phyloP scores from a whole-genome alignment of 2,888 invertebrate genomes.

The Hydrotaea cyrtoneurina region DNA sequence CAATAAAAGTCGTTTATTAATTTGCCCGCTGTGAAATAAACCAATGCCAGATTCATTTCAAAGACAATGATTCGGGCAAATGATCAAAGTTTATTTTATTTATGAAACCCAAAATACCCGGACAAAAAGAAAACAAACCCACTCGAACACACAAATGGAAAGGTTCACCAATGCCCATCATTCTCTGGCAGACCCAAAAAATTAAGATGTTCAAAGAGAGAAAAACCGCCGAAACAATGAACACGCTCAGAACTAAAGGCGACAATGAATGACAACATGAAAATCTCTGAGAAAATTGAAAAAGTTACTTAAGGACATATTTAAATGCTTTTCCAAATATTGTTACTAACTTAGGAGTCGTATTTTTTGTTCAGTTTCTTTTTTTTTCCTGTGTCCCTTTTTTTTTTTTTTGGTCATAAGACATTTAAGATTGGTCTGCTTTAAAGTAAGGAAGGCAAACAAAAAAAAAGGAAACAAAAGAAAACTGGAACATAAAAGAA shows the following conservation, averaged over 20 bases:
- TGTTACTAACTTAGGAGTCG: background rate
- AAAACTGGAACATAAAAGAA: background rate
- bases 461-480: background rate
- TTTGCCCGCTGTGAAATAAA: too few relatives aligned
- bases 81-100: background rate
- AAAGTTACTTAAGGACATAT: constrained; percentile 17
- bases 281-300: background rate
- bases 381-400: background rate
- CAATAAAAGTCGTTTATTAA: too few relatives aligned
- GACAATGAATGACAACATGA: background rate
- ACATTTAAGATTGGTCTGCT: background rate
- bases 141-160: too few relatives aligned
- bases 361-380: background rate
- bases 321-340: constrained; percentile 4
- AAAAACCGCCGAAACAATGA: background rate
- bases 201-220: too few relatives aligned
- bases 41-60: background rate
- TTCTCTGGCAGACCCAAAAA: background rate
- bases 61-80: background rate
- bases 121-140: too few relatives aligned
- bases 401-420: background rate
- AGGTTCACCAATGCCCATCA: background rate
- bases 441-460: background rate
- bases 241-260: background rate
- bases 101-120: background rate